These are phyloP conservation scores for Thamnophis elegans DNA, from an alignment of 2,797 vertebrate species.

Conservation along the genomic window DNA sequence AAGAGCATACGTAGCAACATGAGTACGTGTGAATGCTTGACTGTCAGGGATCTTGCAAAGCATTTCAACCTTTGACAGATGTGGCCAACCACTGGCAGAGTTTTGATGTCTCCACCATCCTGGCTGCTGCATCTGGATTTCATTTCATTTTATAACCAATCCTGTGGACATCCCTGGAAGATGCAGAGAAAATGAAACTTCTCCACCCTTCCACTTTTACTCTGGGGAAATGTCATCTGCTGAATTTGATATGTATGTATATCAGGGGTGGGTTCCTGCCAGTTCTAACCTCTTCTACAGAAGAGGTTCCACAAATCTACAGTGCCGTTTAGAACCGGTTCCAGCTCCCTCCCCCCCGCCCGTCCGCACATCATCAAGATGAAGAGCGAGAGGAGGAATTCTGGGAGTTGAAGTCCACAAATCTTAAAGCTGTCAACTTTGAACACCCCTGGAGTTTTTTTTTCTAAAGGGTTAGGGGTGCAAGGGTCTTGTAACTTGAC, in stretches of 20 bases:
- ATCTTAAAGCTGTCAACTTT: too few relatives aligned
- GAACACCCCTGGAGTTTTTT: too few relatives aligned
- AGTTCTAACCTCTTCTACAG: too few relatives aligned
- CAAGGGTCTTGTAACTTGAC: too few relatives aligned
- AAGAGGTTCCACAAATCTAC: too few relatives aligned
- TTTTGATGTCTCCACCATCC: background rate
- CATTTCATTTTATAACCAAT: background rate
- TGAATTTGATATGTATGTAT: background rate
- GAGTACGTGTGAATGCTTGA: background rate
- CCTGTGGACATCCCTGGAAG: background rate
- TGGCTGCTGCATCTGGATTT: background rate
- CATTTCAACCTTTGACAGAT: background rate
- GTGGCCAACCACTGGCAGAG: background rate
- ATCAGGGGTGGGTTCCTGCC: too few relatives aligned
- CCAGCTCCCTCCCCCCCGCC: too few relatives aligned
- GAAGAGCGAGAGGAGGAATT: too few relatives aligned
- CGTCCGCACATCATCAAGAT: too few relatives aligned
- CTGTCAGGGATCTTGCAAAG: background rate
- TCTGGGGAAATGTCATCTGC: background rate
- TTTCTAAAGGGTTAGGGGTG: too few relatives aligned
- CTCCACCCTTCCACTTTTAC: background rate
- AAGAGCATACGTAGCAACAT: background rate
- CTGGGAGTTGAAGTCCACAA: too few relatives aligned
- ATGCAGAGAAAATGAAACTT: background rate
- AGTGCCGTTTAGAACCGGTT: too few relatives aligned